phyloP scores from a whole-genome alignment of 2,797 vertebrate species.

The Crotalus adamanteus region DNA sequence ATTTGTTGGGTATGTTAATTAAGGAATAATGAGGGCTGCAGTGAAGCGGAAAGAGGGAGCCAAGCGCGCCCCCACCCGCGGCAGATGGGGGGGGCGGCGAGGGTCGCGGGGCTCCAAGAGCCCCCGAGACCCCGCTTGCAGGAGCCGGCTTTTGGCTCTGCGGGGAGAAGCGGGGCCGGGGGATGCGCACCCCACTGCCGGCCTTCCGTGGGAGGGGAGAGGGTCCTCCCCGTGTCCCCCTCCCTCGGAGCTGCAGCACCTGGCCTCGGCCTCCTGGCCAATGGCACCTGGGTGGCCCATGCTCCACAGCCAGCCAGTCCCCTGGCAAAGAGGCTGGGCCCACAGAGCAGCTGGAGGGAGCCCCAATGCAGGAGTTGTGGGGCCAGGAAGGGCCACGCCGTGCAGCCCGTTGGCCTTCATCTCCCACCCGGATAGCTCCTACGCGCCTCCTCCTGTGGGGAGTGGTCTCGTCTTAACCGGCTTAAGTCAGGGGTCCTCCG shows the following conservation, averaged over 20 bases:
- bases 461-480: background rate
- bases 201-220: background rate
- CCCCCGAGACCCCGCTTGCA: background rate
- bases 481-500: background rate
- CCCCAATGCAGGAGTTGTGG: background rate
- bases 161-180: background rate
- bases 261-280: background rate
- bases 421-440: background rate
- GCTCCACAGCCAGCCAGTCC: background rate
- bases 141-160: background rate
- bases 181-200: background rate
- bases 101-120: background rate
- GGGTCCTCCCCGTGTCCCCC: background rate
- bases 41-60: constrained; percentile 37
- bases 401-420: background rate
- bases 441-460: background rate
- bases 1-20: constrained; percentile 69
- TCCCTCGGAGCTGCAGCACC: background rate
- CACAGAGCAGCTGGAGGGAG: background rate
- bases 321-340: background rate
- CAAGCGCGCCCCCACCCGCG: background rate
- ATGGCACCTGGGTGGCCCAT: background rate
- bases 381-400: background rate
- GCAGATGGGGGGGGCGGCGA: background rate
- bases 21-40: constrained; percentile 60